These are phyloP conservation scores for Acanthurus tractus DNA, from an alignment of 2,797 vertebrate species.

Conservation along the genomic window DNA sequence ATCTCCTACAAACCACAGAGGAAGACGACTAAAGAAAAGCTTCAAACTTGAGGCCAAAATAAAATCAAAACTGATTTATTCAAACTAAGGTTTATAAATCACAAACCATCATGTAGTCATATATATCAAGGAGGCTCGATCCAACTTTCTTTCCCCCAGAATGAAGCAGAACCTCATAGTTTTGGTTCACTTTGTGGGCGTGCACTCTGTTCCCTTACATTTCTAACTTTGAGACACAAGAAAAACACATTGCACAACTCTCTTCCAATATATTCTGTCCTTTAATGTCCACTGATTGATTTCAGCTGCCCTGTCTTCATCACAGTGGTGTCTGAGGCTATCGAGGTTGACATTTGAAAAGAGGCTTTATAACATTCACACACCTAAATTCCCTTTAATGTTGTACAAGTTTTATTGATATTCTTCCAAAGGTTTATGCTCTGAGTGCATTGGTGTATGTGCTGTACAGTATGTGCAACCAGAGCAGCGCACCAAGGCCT, in stretches of 20 bases:
- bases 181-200: background rate
- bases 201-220: background rate
- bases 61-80: constrained; percentile 4
- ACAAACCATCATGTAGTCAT: background rate
- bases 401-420: background rate
- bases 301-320: background rate
- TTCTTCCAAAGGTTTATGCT: background rate
- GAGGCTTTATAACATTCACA: background rate
- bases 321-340: constrained; percentile 3
- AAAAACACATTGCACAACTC: background rate
- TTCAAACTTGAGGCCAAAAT: background rate
- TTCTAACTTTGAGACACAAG: background rate
- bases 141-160: background rate
- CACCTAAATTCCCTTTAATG: background rate
- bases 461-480: too few species aligned
- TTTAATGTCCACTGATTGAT: background rate
- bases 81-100: background rate
- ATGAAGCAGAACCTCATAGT: background rate
- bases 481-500: too few species aligned
- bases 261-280: background rate
- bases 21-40: background rate
- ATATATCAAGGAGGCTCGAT: too few species aligned
- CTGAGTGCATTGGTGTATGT: too few species aligned
- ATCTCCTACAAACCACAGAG: background rate
- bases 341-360: background rate